These are phyloP conservation scores for Ptychoptera contaminata DNA, from an alignment of 2,888 invertebrate species.

Conservation along the genomic window DNA sequence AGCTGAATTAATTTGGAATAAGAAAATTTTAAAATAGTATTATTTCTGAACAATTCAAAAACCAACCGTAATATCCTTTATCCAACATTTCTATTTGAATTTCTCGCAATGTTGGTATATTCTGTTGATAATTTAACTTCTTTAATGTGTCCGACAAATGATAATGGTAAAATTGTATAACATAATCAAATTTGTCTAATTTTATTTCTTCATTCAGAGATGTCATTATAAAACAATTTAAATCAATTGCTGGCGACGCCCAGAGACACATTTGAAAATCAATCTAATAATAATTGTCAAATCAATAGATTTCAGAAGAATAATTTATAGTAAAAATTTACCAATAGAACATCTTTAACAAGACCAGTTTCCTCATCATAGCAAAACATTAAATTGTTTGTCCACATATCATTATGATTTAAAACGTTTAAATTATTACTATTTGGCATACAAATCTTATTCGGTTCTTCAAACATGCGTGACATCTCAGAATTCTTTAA, in stretches of 20 bases:
- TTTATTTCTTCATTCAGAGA: conserved; percentile 3
- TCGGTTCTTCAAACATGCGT: neutral
- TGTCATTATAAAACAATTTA: conserved; percentile 3
- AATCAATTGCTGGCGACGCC: conserved; percentile 2
- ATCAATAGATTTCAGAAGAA: no score
- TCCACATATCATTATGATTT: conserved; percentile 1
- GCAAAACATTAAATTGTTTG: conserved; percentile 1
- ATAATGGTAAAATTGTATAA: conserved; percentile 5
- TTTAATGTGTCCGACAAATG: conserved; percentile 1
- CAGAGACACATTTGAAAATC: conserved; percentile 4
- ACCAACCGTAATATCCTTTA: neutral
- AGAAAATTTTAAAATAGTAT: no score
- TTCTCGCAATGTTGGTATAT: neutral
- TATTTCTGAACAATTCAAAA: no score
- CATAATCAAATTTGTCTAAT: conserved; percentile 5
- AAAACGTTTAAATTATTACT: neutral
- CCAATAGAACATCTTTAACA: neutral
- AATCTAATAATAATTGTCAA: conserved; percentile 5
- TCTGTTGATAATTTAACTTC: neutral
- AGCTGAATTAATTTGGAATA: no score
- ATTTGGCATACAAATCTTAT: neutral
- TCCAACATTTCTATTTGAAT: neutral
- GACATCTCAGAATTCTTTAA: no score
- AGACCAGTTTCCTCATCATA: neutral
- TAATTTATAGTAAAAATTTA: neutral